Conservation (phyloP, 2,888 invertebrate genomes). For the Hanleya hanleyi region DNA sequence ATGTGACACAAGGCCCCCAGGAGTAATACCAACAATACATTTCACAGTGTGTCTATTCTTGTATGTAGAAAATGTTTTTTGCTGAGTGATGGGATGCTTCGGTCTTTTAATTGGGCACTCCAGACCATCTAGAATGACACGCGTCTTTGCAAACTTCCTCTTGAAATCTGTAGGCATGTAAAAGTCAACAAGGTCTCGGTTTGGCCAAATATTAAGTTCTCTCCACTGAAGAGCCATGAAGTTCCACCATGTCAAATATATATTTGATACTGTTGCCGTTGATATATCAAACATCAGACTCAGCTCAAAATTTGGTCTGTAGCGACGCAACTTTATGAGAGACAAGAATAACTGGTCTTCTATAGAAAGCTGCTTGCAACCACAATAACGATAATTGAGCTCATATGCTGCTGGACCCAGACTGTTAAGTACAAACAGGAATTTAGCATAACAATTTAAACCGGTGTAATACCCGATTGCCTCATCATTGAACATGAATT, state of each 20-base stretch:
- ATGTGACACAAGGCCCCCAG: slow-evolving; percentile 43
- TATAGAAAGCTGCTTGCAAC: neutral
- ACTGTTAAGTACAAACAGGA: slow-evolving; percentile 2
- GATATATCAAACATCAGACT: slow-evolving; percentile 23
- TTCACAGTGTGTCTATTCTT: slow-evolving; percentile 52
- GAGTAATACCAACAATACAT: slow-evolving; percentile 38
- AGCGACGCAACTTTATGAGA: slow-evolving; percentile 7
- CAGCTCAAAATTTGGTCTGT: slow-evolving; percentile 17
- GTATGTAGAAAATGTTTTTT: slow-evolving; percentile 46
- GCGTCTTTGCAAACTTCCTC: slow-evolving; percentile 38
- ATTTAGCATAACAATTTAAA: neutral
- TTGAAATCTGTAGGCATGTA: slow-evolving; percentile 41
- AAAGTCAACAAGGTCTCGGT: slow-evolving; percentile 30
- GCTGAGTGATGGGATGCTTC: slow-evolving; percentile 38
- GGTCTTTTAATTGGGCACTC: slow-evolving; percentile 49
- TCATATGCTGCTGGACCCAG: slow-evolving; percentile 2
- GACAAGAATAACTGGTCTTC: slow-evolving; percentile 16
- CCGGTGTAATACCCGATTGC: slow-evolving; percentile 11
- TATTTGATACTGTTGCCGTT: slow-evolving; percentile 28
- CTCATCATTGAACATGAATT: no score
- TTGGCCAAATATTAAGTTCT: slow-evolving; percentile 37
- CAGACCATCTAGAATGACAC: slow-evolving; percentile 46
- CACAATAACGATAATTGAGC: neutral
- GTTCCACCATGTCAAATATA: slow-evolving; percentile 28
- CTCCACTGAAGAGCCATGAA: slow-evolving; percentile 39